Conservation (phyloP, 92 coral and sea anemone species). For the Porites evermanni region DNA sequence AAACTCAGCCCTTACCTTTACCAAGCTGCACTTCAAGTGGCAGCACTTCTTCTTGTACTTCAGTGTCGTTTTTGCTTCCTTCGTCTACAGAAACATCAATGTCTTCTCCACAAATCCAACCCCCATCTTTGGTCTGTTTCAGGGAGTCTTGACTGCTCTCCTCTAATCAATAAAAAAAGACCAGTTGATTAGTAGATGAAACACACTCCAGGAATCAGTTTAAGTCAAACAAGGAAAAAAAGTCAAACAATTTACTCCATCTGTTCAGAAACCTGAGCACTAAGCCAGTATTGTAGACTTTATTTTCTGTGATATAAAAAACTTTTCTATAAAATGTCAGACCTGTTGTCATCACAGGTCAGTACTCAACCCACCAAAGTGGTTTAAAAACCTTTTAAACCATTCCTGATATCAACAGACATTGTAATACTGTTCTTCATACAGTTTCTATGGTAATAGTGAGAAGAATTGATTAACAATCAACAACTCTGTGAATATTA, state of each 20-base stretch:
- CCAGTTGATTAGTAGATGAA: not conserved
- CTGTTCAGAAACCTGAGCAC: too few species aligned
- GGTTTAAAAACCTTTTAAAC: too few species aligned
- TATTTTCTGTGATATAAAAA: too few species aligned
- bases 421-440: too few species aligned
- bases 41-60: constrained; percentile 49
- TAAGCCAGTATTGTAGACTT: too few species aligned
- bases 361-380: too few species aligned
- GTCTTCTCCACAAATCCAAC: constrained; percentile 97
- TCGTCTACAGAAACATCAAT: constrained; percentile 89
- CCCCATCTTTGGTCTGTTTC: constrained; percentile 94
- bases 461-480: too few species aligned
- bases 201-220: not conserved
- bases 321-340: too few species aligned
- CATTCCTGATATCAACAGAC: too few species aligned
- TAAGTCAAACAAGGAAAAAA: not conserved
- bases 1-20: constrained; percentile 66
- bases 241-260: not conserved
- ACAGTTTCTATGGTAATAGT: too few species aligned
- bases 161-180: constrained; percentile 14
- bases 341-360: too few species aligned
- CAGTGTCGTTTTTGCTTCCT: constrained; percentile 49
- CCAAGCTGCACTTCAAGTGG: constrained; percentile 93
- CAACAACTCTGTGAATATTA: too few species aligned
- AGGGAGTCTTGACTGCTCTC: constrained; percentile 62